These are phyloP conservation scores for Mastacembelus armatus DNA, from an alignment of 2,797 vertebrate species.

Conservation along the genomic window DNA sequence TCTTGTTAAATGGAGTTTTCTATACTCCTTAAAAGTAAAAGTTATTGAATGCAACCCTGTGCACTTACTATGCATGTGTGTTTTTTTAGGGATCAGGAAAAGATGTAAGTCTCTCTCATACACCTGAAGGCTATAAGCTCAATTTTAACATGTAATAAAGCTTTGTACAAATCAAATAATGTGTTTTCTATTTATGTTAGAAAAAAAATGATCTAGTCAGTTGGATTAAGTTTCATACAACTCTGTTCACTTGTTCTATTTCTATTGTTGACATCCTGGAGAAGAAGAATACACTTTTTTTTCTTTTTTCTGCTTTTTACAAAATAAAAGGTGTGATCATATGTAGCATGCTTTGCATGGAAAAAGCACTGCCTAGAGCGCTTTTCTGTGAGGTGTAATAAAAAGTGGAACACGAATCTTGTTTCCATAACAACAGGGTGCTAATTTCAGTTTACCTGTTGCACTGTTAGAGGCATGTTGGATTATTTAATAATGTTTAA, in stretches of 20 bases:
- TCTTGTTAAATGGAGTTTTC: constrained; percentile 36
- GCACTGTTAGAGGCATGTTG: constrained; percentile 29
- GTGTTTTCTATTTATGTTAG: neutral
- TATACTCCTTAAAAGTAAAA: constrained; percentile 25
- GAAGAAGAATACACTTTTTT: constrained; percentile 3
- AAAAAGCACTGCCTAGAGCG: neutral
- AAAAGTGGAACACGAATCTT: constrained; percentile 31
- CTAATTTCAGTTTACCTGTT: constrained; percentile 47
- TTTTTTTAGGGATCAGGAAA: neutral
- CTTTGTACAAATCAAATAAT: constrained; percentile 7
- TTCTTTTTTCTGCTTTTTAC: too few species aligned
- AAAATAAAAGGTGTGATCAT: constrained; percentile 22
- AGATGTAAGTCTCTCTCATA: neutral
- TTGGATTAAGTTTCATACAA: constrained; percentile 1
- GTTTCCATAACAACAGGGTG: constrained; percentile 58
- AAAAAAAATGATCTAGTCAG: neutral
- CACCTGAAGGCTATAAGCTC: neutral
- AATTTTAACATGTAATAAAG: neutral
- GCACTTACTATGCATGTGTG: constrained; percentile 1
- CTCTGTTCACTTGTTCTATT: neutral
- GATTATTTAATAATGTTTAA: constrained; percentile 38
- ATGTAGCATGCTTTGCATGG: constrained; percentile 1
- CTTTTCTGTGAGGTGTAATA: constrained; percentile 31
- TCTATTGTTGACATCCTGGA: neutral
- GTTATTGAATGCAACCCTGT: constrained; percentile 25